Conservation (phyloP, 2,888 invertebrate species). For the Hipparchia sbordonii region DNA sequence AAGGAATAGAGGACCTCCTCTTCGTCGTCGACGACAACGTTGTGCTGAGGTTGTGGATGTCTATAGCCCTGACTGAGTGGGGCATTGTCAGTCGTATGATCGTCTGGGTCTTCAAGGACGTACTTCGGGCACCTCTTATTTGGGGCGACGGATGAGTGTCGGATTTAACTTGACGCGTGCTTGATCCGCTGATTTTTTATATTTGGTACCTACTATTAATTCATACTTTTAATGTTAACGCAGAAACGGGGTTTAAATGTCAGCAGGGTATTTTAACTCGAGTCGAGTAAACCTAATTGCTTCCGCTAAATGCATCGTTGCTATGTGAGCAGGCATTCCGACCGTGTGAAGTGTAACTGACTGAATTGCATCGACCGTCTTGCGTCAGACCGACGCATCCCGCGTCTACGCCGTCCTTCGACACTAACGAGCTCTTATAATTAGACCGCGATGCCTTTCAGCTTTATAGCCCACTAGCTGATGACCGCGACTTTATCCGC, state of each 20-base stretch:
- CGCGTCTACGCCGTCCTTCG: conserved; percentile 53
- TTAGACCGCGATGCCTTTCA: conserved; percentile 54
- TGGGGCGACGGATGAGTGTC: too few species aligned
- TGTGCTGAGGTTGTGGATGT: too few species aligned
- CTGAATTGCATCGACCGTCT: conserved; percentile 30
- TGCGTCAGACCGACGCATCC: conserved; percentile 59
- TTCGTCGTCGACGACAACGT: too few species aligned
- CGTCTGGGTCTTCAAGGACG: too few species aligned
- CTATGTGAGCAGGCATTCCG: conserved; percentile 36
- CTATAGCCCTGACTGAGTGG: too few species aligned
- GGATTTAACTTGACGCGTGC: too few species aligned
- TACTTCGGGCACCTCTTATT: too few species aligned
- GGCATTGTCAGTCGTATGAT: too few species aligned
- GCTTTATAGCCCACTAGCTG: conserved; percentile 23
- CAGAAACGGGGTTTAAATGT: neutral
- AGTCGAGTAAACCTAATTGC: conserved; percentile 11
- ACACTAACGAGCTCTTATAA: conserved; percentile 61
- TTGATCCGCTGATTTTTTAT: too few species aligned
- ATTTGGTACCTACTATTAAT: too few species aligned
- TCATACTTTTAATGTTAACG: too few species aligned
- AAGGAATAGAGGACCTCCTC: too few species aligned
- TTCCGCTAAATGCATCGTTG: conserved; percentile 15
- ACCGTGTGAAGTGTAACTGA: conserved; percentile 60
- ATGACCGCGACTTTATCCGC: neutral
- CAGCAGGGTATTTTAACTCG: neutral